Evolutionary conservation across 2,888 invertebrate species (phyloP).

Genomic region (Celastrina argiolus): DNA sequence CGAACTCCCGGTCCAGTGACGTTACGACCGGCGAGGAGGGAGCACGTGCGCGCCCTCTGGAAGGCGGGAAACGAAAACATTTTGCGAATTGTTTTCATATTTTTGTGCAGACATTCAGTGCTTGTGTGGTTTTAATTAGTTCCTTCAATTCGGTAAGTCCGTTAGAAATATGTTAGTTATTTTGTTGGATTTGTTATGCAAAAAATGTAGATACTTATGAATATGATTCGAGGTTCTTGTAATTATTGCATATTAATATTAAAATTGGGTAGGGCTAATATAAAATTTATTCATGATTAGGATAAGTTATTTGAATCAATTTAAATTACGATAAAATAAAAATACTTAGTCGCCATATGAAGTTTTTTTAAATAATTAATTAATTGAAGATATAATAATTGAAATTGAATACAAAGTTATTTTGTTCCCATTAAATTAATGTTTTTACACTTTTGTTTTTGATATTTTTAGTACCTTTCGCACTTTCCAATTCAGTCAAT

Average conservation of each 20-base stretch:
- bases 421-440: too few relatives aligned
- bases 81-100: constrained; percentile 26
- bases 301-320: background rate
- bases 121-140: background rate
- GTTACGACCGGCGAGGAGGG: constrained; percentile 40
- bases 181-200: too few relatives aligned
- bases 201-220: too few relatives aligned
- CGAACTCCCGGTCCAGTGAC: constrained; percentile 55
- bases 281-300: background rate
- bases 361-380: too few relatives aligned
- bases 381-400: too few relatives aligned
- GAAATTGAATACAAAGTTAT: too few relatives aligned
- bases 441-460: too few relatives aligned
- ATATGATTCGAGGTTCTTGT: background rate
- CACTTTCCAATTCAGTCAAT: too few relatives aligned
- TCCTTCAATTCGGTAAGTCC: background rate
- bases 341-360: too few relatives aligned
- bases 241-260: background rate
- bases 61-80: constrained; percentile 46
- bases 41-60: constrained; percentile 39
- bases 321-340: too few relatives aligned
- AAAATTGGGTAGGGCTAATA: background rate
- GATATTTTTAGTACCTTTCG: too few relatives aligned
- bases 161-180: background rate
- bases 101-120: constrained; percentile 3